A percentile compares a stretch with the other conserved stretches of the same genome.
Evolutionary conservation across 2,113 vertebrate genomes (phyloP).

Genomic region (Pseudolaguvia tuberculata): DNA sequence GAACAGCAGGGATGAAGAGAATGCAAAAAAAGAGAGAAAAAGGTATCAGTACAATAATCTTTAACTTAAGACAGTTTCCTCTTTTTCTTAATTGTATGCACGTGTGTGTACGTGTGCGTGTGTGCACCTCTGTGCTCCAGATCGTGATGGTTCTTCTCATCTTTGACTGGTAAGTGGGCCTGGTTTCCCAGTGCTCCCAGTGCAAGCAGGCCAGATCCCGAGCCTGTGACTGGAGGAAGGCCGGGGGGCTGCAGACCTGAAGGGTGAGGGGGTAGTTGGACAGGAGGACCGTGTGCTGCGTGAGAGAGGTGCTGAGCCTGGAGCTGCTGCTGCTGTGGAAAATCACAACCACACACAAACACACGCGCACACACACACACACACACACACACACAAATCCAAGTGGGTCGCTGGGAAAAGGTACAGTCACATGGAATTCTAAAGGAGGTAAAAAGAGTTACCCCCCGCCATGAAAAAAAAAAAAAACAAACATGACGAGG

Average conservation of each 20-base stretch:
- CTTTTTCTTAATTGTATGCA: not conserved
- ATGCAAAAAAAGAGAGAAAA: slow-evolving; percentile 51
- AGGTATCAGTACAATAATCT: slow-evolving; percentile 42
- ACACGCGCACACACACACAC: slow-evolving; percentile 49
- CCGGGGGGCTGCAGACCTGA: slow-evolving; percentile 89
- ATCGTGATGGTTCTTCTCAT: slow-evolving; percentile 95
- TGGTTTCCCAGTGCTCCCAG: slow-evolving; percentile 88
- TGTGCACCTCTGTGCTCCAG: slow-evolving; percentile 89
- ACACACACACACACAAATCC: slow-evolving; percentile 57
- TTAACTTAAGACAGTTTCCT: not conserved
- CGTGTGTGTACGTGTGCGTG: not conserved
- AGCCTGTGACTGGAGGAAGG: slow-evolving; percentile 78
- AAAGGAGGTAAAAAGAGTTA: slow-evolving; percentile 11
- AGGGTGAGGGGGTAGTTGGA: slow-evolving; percentile 89
- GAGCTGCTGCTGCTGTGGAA: slow-evolving; percentile 93
- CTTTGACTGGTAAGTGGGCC: slow-evolving; percentile 89
- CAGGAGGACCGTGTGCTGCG: slow-evolving; percentile 85
- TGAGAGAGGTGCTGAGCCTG: slow-evolving; percentile 97
- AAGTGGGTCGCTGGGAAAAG: slow-evolving; percentile 67
- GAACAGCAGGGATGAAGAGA: slow-evolving; percentile 47
- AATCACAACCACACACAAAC: slow-evolving; percentile 53
- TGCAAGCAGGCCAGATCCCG: slow-evolving; percentile 84
- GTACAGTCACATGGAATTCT: slow-evolving; percentile 33
- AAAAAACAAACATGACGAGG: not conserved
- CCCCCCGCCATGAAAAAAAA: not conserved